phyloP scores from a whole-genome alignment of 2,113 vertebrate species.

The Drymodes brunneopygia region DNA sequence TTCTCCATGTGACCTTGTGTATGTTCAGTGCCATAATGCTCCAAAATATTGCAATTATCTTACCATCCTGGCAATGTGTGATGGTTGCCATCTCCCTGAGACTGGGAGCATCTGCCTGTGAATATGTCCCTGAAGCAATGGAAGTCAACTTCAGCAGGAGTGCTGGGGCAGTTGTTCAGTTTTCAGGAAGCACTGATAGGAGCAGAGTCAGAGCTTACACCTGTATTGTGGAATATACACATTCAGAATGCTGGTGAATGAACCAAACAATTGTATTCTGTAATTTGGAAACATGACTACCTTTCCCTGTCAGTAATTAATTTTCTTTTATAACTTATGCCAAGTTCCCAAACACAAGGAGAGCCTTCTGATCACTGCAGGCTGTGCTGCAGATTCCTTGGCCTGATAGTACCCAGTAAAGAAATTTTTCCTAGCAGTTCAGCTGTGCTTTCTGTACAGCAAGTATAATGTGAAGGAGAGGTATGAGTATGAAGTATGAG shows the following conservation, averaged over 20 bases:
- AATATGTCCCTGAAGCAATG: accelerated
- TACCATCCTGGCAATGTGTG: accelerated
- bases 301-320: neutral
- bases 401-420: neutral
- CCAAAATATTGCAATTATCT: neutral
- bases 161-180: neutral
- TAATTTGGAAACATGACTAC: neutral
- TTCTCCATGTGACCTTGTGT: neutral
- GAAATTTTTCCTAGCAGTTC: neutral
- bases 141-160: neutral
- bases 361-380: neutral
- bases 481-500: neutral
- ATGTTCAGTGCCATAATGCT: neutral
- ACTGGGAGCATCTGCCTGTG: accelerated
- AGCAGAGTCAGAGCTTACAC: neutral
- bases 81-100: neutral
- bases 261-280: neutral
- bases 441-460: neutral
- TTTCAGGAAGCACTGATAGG: neutral
- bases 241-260: neutral
- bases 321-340: neutral
- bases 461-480: neutral
- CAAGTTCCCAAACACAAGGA: neutral
- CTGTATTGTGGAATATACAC: neutral
- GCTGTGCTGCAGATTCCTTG: neutral